Evolutionary conservation across 2,113 vertebrate species (phyloP), one percentile per base, ranked within the genome.

Genomic region (Grammomys surdaster): DNA sequence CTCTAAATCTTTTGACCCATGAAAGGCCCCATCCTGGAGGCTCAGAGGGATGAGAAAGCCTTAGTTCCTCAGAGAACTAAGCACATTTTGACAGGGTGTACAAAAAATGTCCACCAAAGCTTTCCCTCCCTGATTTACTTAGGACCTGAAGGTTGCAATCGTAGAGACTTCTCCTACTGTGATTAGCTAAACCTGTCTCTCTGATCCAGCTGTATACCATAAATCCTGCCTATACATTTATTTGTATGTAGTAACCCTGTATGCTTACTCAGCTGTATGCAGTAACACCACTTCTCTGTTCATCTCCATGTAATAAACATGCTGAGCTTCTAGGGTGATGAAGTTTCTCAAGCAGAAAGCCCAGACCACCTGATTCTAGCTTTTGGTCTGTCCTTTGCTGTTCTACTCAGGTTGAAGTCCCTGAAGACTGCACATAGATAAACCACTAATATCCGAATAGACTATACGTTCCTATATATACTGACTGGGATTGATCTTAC

Each of bases 401-500:
- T 31, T 10, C 48, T 54, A 36, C 16, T 54, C 31, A 33, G 48
- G 48, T 22, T 10, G 31, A 80, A 56, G 51, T 81, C 33, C 33
- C 4, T 13, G 51, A 51, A 81, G 33, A 36, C 51, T 13, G 33
- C 6, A 20, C 51, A 58, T 56, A 4, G 19, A 58, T 22, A 20
- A 12, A 54, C 31, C 33, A 58, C 33, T 58, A 81, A 20, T n/a
- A 81, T 95, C n/a, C 65, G 43, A 92, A 88, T 51, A 92, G 91
- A 90, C 63, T 77, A 13, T 69, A 88, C 88, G 36, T 13, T 36
- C 86, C 48, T 94, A 36, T 51, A 69, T 48, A 17, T 36, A 69
- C 46, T 13, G 36, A 65, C n/a, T 84, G 40, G 22, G n/a, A 70
- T 65, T 95, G 43, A 65, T 75, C 31, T 92, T 88, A 88, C 60